Evolutionary conservation across 2,113 vertebrate species (phyloP), one percentile per base, ranked within the genome.

Genomic region (Engraulis encrasicolus): DNA sequence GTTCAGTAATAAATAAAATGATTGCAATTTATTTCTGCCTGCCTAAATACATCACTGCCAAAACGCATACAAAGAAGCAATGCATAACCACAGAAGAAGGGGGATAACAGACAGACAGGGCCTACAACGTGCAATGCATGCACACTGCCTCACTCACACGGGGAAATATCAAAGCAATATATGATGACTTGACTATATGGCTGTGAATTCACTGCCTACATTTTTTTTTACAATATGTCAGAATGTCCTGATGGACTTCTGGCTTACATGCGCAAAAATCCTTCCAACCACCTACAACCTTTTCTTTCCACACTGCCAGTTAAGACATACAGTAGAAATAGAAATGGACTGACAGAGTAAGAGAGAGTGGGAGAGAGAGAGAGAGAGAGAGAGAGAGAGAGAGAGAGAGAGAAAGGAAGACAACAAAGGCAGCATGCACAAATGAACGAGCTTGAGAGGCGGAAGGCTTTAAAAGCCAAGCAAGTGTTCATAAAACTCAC

Each of bases 401-500:
- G n/a, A 31, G 49, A 79, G 77, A 71, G 14, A 31, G 80, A 83
- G 79, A 45, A 9, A 5, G 40, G 40, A n/a, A n/a, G n/a, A n/a
- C n/a, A n/a, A n/a, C 66, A 34, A 31, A 74, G 66, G 18, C 66
- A 74, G 27, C 31, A n/a, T n/a, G 66, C 66, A 74, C 66, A 14
- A 34, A 34, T 15, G 27, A 34, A 34, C 15, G 27, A 34, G 27
- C 66, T 74, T 6, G 27, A 49, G 19, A n/a, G n/a, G n/a, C n/a
- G n/a, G 31, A 49, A 74, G 71, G 49, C 78, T 58, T 87, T 86
- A 82, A 78, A 61, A 40, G 79, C n/a, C n/a, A n/a, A 6, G 45
- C 20, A 54, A 84, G 50, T 78, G 80, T 84, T 84, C 86, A 81
- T 90, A 91, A 92, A 92, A 81, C 81, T 78, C 86, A 90, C 37